phyloP scores from a whole-genome alignment of 2,888 invertebrate species.

The Sarcophaga subvicina region DNA sequence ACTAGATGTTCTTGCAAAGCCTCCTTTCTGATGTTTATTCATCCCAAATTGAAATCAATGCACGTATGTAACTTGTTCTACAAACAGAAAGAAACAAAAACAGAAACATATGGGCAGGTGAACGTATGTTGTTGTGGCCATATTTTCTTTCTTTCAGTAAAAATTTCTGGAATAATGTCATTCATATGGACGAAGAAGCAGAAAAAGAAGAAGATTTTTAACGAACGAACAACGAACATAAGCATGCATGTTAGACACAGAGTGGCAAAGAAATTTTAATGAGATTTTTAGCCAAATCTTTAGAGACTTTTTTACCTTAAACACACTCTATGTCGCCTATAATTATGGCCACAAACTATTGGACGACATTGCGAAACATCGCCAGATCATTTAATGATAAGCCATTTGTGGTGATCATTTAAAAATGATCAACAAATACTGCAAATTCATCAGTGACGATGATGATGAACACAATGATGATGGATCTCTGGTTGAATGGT shows the following conservation, averaged over 20 bases:
- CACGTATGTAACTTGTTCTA: not conserved
- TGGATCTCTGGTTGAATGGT: not conserved
- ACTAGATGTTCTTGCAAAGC: not conserved
- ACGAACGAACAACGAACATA: not conserved
- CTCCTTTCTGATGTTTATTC: not conserved
- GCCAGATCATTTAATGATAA: slow-evolving; percentile 64
- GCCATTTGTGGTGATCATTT: slow-evolving; percentile 67
- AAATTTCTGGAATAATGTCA: slow-evolving; percentile 59
- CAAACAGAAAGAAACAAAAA: not conserved
- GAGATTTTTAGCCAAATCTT: slow-evolving; percentile 67
- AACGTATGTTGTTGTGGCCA: not conserved
- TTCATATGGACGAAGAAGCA: slow-evolving; percentile 49
- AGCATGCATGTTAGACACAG: not conserved
- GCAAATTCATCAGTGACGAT: slow-evolving; percentile 28
- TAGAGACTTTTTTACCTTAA: slow-evolving; percentile 66
- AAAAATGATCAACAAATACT: slow-evolving; percentile 58
- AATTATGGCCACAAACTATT: slow-evolving; percentile 60
- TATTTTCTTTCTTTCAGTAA: not conserved
- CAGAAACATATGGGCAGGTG: not conserved
- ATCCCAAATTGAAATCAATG: slow-evolving; percentile 1
- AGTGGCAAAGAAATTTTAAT: slow-evolving; percentile 63
- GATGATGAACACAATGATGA: slow-evolving; percentile 4
- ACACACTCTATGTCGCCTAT: slow-evolving; percentile 29
- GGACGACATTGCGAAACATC: slow-evolving; percentile 54
- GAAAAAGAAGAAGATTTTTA: not conserved